A percentile compares a stretch with the other conserved stretches of the same genome.
phyloP scores from a whole-genome alignment of 2,113 vertebrate genomes.

The Oxyura jamaicensis region DNA sequence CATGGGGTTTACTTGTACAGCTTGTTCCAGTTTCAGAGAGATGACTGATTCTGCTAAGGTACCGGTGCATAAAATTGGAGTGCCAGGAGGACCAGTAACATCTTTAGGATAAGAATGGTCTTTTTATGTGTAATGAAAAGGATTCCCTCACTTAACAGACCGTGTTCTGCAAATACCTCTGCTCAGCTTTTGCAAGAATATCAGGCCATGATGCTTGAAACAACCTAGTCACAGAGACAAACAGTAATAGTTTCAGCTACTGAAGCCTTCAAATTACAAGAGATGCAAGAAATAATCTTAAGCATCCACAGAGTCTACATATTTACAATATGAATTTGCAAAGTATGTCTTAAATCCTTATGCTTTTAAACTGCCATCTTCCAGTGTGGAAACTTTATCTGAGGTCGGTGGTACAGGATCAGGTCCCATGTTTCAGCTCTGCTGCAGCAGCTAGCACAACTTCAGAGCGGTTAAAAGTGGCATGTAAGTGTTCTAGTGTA shows the following conservation, averaged over 20 bases:
- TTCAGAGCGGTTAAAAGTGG: not conserved
- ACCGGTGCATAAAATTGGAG: conserved; percentile 40
- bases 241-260: not conserved
- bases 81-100: not conserved
- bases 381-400: not conserved
- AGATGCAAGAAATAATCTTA: not conserved
- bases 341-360: not conserved
- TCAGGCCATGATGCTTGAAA: not conserved
- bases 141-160: not conserved
- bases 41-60: conserved; percentile 27
- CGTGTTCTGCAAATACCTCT: not conserved
- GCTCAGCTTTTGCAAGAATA: not conserved
- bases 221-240: not conserved
- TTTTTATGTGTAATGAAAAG: not conserved
- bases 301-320: not conserved
- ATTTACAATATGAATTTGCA: not conserved
- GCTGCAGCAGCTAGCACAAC: not conserved
- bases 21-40: conserved; percentile 19
- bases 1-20: not conserved
- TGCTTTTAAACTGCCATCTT: not conserved
- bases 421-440: not conserved
- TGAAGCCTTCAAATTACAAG: not conserved
- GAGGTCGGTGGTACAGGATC: not conserved
- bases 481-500: not conserved
- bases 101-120: not conserved